Conservation (phyloP, 2,888 invertebrate species). For the Polyploca ridens region DNA sequence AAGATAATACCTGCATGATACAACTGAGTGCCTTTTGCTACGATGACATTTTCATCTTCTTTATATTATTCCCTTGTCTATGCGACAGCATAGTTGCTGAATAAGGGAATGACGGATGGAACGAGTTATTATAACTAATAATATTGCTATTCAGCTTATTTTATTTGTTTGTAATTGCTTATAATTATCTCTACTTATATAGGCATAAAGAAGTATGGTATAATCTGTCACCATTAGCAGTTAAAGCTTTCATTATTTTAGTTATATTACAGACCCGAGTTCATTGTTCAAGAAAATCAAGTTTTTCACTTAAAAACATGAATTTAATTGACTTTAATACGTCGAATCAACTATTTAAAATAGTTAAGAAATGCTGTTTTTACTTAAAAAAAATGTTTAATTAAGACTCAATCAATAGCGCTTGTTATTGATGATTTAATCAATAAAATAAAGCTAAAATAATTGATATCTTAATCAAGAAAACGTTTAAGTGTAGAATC, state of each 20-base stretch:
- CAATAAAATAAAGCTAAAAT: background rate
- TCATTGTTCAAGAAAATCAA: background rate
- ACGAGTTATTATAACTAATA: background rate
- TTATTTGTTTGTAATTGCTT: background rate
- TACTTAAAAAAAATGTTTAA: slow-evolving; percentile 3
- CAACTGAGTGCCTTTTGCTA: slow-evolving; percentile 28
- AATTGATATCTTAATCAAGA: slow-evolving; percentile 12
- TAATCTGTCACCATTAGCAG: background rate
- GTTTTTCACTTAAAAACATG: background rate
- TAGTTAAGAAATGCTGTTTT: background rate
- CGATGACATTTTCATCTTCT: slow-evolving; percentile 34
- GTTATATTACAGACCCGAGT: background rate
- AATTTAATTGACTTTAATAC: background rate
- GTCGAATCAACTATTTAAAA: background rate
- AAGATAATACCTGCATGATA: slow-evolving; percentile 41
- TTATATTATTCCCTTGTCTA: slow-evolving; percentile 35
- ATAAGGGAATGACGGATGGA: background rate
- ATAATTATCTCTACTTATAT: too few relatives aligned
- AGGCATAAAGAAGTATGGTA: too few relatives aligned
- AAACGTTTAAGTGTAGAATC: background rate
- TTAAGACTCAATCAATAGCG: slow-evolving; percentile 9
- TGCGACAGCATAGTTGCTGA: slow-evolving; percentile 1
- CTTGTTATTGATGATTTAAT: slow-evolving; percentile 10
- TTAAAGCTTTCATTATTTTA: background rate
- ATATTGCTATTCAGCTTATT: too few relatives aligned